Evolutionary conservation across 2,888 invertebrate species (phyloP), one percentile per base, ranked within the genome.

Genomic region (Galerucella nymphaeae): DNA sequence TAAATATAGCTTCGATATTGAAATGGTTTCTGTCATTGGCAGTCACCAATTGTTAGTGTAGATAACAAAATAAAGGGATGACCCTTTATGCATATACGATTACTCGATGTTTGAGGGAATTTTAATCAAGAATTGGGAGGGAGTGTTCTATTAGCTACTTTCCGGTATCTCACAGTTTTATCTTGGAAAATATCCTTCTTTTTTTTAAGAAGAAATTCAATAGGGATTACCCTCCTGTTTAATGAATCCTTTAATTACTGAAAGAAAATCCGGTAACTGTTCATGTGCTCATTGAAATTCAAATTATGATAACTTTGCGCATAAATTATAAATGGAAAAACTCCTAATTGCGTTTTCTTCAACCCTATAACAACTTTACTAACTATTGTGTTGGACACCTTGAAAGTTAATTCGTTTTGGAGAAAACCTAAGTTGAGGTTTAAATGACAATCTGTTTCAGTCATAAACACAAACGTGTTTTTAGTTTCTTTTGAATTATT

Each of bases 1-100:
- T 59, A 71, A 71, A 65, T 71, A 66, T 59, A 23, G 59, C 59
- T 65, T 61, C 65, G 50, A 63, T 69, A 59, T 71, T 71, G 71
- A 71, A 70, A 71, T 61, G 71, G 66, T 71, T 71, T 71, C 59
- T 71, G 71, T 71, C 71, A 71, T 71, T 50, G 66, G 50, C 65
- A 71, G 71, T 66, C 59, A 66, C 61, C 66, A 55, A 71, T 71
- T 71, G 62, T 66, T 66, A 66, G 18, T 42, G 42, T 48, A 66
- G 66, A 61, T 71, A 66, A 20, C 53, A 66, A 71, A 71, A 71
- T 71, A 66, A 42, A 70, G 55, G 69, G 30, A 55, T 42, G 45
- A n/a, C 67, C 59, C 67, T 67, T 66, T 20, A 13, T 30, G 38
- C 18, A 59, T 48, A 48, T 23, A 41, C 38, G 59, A 13, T 38